Conservation (phyloP, 2,797 vertebrate genomes). For the Cyclopterus lumpus region DNA sequence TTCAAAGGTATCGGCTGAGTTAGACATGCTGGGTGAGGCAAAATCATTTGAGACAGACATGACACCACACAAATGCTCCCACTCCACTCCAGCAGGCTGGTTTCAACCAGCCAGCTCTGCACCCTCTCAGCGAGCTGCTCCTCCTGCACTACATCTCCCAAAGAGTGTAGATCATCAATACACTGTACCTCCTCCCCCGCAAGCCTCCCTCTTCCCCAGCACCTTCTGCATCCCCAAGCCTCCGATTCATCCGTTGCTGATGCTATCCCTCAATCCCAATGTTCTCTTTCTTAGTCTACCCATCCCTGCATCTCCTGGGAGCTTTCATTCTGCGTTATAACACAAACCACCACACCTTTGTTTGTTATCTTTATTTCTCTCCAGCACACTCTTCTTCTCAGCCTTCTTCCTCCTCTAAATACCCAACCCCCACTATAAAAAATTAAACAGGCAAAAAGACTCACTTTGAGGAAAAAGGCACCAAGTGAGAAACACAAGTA, state of each 20-base stretch:
- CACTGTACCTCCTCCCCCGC: conserved; percentile 54
- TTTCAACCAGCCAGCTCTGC: conserved; percentile 54
- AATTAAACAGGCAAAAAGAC: conserved; percentile 4
- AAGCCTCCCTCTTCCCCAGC: conserved; percentile 38
- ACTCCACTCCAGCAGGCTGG: conserved; percentile 30
- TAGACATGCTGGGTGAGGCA: neutral
- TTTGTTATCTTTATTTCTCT: conserved; percentile 15
- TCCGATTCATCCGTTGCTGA: conserved; percentile 55
- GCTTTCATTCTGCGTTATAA: conserved; percentile 20
- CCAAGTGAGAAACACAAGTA: conserved; percentile 6
- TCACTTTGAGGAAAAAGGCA: conserved; percentile 3
- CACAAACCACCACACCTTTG: conserved; percentile 45
- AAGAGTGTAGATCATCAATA: conserved; percentile 76
- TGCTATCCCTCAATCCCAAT: neutral
- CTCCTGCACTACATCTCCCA: conserved; percentile 66
- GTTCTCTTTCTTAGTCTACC: conserved; percentile 1
- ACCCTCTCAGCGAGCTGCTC: conserved; percentile 34
- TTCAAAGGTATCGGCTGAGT: conserved; percentile 9
- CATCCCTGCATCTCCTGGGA: conserved; percentile 22
- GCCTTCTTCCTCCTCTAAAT: neutral
- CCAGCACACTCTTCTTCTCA: neutral
- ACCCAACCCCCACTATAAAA: neutral
- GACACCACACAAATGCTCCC: conserved; percentile 30
- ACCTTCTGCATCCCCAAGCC: conserved; percentile 39
- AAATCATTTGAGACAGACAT: conserved; percentile 21